Evolutionary conservation across 2,797 vertebrate species (phyloP).

Genomic region (Sebastes iracundus): DNA sequence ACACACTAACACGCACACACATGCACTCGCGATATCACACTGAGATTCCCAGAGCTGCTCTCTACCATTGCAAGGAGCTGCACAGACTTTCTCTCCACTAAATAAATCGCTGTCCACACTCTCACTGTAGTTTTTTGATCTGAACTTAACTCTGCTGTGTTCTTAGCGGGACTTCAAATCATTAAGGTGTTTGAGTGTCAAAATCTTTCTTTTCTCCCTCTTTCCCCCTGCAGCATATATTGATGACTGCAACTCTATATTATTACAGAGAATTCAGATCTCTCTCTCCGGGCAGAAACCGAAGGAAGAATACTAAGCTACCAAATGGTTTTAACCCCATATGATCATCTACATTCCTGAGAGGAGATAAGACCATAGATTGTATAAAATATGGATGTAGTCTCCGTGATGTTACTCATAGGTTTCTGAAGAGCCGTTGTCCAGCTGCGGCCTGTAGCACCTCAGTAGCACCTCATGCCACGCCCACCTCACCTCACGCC

Average conservation of each 20-base stretch:
- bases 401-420: too few relatives aligned
- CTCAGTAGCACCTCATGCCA: too few relatives aligned
- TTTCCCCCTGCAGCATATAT: background rate
- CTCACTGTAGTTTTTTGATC: slow-evolving; percentile 28
- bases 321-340: background rate
- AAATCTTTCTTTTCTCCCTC: background rate
- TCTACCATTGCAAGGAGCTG: slow-evolving; percentile 26
- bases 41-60: slow-evolving; percentile 44
- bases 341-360: background rate
- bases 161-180: slow-evolving; percentile 4
- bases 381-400: too few relatives aligned
- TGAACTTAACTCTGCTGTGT: background rate
- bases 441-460: too few relatives aligned
- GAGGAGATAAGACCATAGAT: background rate
- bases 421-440: too few relatives aligned
- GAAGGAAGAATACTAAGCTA: background rate
- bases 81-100: slow-evolving; percentile 40
- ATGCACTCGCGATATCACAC: background rate
- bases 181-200: background rate
- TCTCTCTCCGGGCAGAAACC: background rate
- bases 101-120: slow-evolving; percentile 41
- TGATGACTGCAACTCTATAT: background rate
- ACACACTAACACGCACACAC: slow-evolving; percentile 6
- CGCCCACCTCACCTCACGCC: too few relatives aligned
- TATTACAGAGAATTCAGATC: background rate